A percentile compares a stretch with the other conserved stretches of the same genome.
phyloP scores from a whole-genome alignment of 2,888 invertebrate genomes.

The Venustoraphidia nigricollis region DNA sequence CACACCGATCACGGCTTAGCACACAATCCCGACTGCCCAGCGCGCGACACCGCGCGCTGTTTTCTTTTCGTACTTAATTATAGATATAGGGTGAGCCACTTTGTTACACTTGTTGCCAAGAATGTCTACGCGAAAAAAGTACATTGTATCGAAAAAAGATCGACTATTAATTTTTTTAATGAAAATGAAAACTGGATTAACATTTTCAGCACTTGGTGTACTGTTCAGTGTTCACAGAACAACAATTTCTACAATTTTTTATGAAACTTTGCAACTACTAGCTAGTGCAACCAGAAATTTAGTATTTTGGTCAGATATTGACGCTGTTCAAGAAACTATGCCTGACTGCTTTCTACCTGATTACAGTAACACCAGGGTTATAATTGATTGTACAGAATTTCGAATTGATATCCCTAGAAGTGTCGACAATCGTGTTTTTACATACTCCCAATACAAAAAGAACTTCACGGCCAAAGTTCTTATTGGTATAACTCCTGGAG shows the following conservation, averaged over 20 bases:
- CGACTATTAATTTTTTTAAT: constrained; percentile 10
- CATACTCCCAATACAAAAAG: constrained; percentile 9
- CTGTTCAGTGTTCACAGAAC: constrained; percentile 11
- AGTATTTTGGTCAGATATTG: constrained; percentile 3
- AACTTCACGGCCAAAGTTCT: constrained; percentile 10
- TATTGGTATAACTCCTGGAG: constrained; percentile 11
- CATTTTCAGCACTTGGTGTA: constrained; percentile 10
- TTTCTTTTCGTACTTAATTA: no score
- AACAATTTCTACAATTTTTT: constrained; percentile 12
- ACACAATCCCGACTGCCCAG: no score
- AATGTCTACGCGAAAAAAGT: constrained; percentile 3
- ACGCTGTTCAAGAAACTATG: constrained; percentile 5
- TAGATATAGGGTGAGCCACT: no score
- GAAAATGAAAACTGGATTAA: constrained; percentile 11
- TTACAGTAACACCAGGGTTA: constrained; percentile 5
- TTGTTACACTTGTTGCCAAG: constrained; percentile 11
- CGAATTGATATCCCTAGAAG: constrained; percentile 2
- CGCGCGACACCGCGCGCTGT: no score
- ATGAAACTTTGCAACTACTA: constrained; percentile 6
- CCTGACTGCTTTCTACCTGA: constrained; percentile 4
- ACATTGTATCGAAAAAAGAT: constrained; percentile 5
- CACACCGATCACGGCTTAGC: no score
- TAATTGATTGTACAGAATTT: constrained; percentile 8
- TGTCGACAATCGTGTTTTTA: constrained; percentile 5
- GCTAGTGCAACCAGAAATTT: constrained; percentile 7